Evolutionary conservation across 2,888 invertebrate genomes (phyloP), one percentile per base, ranked within the genome.

Genomic region (Limnephilus rhombicus): DNA sequence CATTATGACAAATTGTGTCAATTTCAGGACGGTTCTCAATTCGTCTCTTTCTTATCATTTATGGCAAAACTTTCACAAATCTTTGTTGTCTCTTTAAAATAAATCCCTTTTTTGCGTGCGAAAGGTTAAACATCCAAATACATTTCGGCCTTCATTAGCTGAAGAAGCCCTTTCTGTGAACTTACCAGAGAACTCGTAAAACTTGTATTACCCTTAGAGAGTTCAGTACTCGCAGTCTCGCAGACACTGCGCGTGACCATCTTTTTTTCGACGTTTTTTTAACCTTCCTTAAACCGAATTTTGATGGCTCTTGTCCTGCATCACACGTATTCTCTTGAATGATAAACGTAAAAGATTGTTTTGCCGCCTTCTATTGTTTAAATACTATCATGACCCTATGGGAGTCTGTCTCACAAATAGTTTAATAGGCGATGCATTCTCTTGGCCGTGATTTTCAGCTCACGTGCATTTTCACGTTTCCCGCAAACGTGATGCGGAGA

Each of bases 161-260:
- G 45, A 86, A 45, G 45, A 45, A n/a, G 41, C 86, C 45, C 45
- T 86, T 49, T 86, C 86, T 45, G 45, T 86, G 86, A 82, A 90
- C 85, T 24, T 49, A 53, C 29, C 80, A 53, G 81, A 31, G 87
- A 82, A n/a, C 34, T 85, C 92, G 89, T 92, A 92, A 92, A 91
- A 85, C 89, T 90, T 92, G 90, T 92, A 85, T 85, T 89, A 29
- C 86, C 86, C 45, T 11, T n/a, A 24, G 68, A 68, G 68, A 68
- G 68, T 68, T 68, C 68, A 86, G 86, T 29, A 86, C 49, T 88
- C 80, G 68, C 24, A 88, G 49, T 49, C 49, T 88, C 80, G 68
- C 24, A 88, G 49, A 13, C 88, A 80, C 80, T 68, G 88, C 80
- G 88, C 88, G 88, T 68, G 68, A 68, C 34, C n/a, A 80, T 29